Conservation (phyloP, 2,797 vertebrate species). For the Danio jaintianensis region DNA sequence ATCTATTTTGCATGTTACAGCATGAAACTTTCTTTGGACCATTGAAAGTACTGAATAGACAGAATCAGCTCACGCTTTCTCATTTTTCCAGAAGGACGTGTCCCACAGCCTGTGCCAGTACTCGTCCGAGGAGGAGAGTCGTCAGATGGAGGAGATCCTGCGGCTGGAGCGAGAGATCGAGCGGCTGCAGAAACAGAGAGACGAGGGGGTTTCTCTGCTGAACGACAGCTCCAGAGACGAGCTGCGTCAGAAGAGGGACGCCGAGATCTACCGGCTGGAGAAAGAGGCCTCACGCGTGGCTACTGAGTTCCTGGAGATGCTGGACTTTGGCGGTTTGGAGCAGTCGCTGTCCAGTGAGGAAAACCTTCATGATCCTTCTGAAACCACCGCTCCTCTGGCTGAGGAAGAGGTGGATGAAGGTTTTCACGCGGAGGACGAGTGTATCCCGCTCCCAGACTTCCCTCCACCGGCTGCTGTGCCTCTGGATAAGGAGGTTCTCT, state of each 20-base stretch:
- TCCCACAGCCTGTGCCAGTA: constrained; percentile 67
- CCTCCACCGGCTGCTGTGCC: constrained; percentile 66
- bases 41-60: not conserved
- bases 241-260: constrained; percentile 83
- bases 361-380: constrained; percentile 82
- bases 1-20: not conserved
- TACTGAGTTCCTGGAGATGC: constrained; percentile 89
- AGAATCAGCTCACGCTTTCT: not conserved
- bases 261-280: constrained; percentile 88
- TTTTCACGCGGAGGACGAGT: constrained; percentile 86
- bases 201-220: constrained; percentile 84
- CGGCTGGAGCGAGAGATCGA: constrained; percentile 91
- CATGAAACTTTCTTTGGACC: not conserved
- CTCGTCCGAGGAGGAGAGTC: constrained; percentile 86
- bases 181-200: constrained; percentile 87
- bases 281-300: constrained; percentile 90
- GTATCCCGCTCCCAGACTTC: constrained; percentile 73
- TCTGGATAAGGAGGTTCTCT: constrained; percentile 73
- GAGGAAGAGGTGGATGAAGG: constrained; percentile 86
- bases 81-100: constrained; percentile 71
- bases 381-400: constrained; percentile 79
- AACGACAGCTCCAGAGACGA: constrained; percentile 72
- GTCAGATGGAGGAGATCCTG: constrained; percentile 93
- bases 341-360: constrained; percentile 85
- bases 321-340: constrained; percentile 88